phyloP scores from a whole-genome alignment of 2,888 invertebrate genomes.

The Oscheius sp. region DNA sequence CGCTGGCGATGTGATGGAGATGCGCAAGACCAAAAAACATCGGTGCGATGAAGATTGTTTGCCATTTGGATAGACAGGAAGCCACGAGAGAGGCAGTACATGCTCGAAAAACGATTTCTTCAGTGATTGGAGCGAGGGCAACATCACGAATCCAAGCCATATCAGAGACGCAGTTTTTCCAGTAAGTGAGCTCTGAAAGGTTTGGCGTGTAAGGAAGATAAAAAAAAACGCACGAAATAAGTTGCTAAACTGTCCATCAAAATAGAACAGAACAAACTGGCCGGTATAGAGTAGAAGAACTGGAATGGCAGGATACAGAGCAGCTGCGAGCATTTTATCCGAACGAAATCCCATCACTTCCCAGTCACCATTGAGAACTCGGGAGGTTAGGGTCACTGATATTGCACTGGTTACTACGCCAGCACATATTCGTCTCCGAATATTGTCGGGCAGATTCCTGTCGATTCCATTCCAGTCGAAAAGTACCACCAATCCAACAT shows the following conservation, averaged over 20 bases:
- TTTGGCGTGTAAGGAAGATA: too few relatives aligned
- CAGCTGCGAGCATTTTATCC: conserved; percentile 34
- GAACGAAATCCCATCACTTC: conserved; percentile 60
- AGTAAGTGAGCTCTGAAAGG: conserved; percentile 49
- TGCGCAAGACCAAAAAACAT: conserved; percentile 67
- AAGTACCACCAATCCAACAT: conserved; percentile 47
- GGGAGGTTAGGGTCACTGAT: conserved; percentile 1
- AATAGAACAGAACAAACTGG: conserved; percentile 54
- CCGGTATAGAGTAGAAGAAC: conserved; percentile 63
- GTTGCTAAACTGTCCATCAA: conserved; percentile 54
- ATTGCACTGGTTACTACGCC: conserved; percentile 10
- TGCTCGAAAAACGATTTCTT: conserved; percentile 70
- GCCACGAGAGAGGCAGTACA: conserved; percentile 64
- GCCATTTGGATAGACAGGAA: conserved; percentile 25
- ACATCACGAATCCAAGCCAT: conserved; percentile 59
- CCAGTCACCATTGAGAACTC: not conserved
- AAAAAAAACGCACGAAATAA: conserved; percentile 45
- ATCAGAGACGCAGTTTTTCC: conserved; percentile 49
- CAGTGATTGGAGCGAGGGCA: conserved; percentile 66
- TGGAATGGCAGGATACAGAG: conserved; percentile 49
- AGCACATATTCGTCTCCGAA: conserved; percentile 46
- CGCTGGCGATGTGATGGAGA: conserved; percentile 69
- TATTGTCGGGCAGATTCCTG: conserved; percentile 49
- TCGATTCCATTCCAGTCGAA: conserved; percentile 52
- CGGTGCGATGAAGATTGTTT: conserved; percentile 53